Percentiles rank a stretch among this genome's conserved stretches.
Conservation (phyloP, 2,888 invertebrate genomes). For the Seladonia tumulorum region DNA sequence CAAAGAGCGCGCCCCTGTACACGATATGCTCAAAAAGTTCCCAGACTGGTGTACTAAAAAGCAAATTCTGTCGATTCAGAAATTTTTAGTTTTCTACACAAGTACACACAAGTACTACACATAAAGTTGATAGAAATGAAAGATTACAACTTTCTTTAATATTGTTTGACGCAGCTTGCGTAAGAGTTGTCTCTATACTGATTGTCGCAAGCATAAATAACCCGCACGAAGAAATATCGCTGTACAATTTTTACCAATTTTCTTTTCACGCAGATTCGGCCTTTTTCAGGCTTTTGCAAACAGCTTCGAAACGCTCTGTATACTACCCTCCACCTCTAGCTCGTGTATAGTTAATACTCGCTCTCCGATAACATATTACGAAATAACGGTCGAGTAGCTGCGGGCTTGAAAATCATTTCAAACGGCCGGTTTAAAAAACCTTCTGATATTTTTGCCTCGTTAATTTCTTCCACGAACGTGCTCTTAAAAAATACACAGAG, state of each 20-base stretch:
- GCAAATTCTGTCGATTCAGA: too few relatives aligned
- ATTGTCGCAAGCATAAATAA: too few relatives aligned
- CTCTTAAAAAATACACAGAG: slow-evolving; percentile 49
- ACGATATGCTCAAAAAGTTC: too few relatives aligned
- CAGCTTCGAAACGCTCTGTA: neutral
- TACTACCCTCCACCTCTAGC: neutral
- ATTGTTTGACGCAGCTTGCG: too few relatives aligned
- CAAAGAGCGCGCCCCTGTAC: too few relatives aligned
- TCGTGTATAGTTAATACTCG: slow-evolving; percentile 26
- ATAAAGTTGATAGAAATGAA: too few relatives aligned
- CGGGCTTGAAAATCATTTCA: slow-evolving; percentile 36
- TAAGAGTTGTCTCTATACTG: too few relatives aligned
- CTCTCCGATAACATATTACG: slow-evolving; percentile 38
- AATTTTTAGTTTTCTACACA: too few relatives aligned
- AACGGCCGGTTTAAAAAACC: slow-evolving; percentile 27
- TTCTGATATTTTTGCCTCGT: slow-evolving; percentile 47
- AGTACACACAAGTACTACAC: too few relatives aligned
- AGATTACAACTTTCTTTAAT: too few relatives aligned
- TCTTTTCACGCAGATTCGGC: neutral
- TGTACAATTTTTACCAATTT: neutral
- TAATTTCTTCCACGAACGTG: slow-evolving; percentile 44
- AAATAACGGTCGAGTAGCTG: slow-evolving; percentile 47
- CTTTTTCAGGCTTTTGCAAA: neutral
- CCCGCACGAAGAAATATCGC: neutral
- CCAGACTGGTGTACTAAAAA: too few relatives aligned